Percentiles rank a stretch among this genome's conserved stretches.
These are phyloP conservation scores for Brassicogethes aeneus DNA, from an alignment of 2,888 invertebrate species.

Conservation along the genomic window DNA sequence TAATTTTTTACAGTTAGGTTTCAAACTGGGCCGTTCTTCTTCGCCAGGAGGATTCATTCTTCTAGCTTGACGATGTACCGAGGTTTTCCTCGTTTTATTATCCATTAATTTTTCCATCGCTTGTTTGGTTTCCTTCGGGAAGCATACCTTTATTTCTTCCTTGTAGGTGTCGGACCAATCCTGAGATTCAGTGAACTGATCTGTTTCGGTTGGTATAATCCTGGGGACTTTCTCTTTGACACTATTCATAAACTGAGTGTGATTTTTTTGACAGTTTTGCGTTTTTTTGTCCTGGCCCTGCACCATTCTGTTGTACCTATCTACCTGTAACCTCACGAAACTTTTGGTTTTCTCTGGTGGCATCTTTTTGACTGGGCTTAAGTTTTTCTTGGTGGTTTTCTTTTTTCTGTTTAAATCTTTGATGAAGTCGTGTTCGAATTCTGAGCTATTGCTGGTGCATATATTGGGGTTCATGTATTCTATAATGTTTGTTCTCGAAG, in stretches of 20 bases:
- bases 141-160: conserved; percentile 7
- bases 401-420: conserved; percentile 6
- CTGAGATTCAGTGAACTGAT: conserved; percentile 9
- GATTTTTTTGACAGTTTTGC: too few species aligned
- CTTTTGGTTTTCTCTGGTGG: conserved; percentile 9
- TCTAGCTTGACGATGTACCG: neutral
- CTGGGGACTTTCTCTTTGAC: conserved; percentile 12
- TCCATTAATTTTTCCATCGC: conserved; percentile 13
- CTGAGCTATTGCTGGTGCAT: conserved; percentile 7
- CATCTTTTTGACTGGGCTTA: too few species aligned
- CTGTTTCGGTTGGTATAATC: too few species aligned
- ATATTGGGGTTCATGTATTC: conserved; percentile 11
- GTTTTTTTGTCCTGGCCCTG: too few species aligned
- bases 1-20: neutral
- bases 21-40: neutral
- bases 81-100: conserved; percentile 6
- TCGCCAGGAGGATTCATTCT: too few species aligned
- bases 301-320: conserved; percentile 14
- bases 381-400: conserved; percentile 5
- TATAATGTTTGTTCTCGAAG: neutral
- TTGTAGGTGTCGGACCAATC: conserved; percentile 13
- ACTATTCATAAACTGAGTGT: conserved; percentile 12
- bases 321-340: conserved; percentile 13
- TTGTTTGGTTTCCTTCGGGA: conserved; percentile 14
- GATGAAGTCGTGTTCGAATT: conserved; percentile 9